Evolutionary conservation across 2,888 invertebrate species (phyloP).

Genomic region (Lepidonotus clava): DNA sequence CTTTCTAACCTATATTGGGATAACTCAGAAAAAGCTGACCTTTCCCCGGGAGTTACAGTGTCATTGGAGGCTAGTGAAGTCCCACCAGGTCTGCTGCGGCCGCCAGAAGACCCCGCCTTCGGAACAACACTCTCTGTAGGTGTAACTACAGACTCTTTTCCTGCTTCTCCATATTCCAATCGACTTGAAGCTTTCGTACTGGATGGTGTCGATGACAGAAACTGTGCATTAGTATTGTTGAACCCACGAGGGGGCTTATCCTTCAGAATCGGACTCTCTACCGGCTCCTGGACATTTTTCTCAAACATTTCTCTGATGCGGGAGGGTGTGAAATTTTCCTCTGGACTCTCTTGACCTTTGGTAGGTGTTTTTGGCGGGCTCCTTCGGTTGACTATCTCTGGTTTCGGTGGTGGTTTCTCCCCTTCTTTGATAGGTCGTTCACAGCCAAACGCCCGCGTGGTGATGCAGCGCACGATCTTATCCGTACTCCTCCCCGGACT

Average conservation of each 20-base stretch:
- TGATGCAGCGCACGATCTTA: slow-evolving; percentile 36
- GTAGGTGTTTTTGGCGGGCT: neutral
- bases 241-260: slow-evolving; percentile 25
- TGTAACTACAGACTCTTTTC: neutral
- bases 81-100: too few relatives aligned
- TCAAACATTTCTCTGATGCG: slow-evolving; percentile 20
- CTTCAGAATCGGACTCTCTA: neutral
- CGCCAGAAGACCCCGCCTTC: too few relatives aligned
- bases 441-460: slow-evolving; percentile 40
- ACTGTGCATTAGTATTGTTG: neutral
- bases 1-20: slow-evolving; percentile 9
- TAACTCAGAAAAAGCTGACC: neutral
- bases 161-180: neutral
- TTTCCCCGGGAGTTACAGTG: neutral
- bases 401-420: too few relatives aligned
- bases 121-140: neutral
- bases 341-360: neutral
- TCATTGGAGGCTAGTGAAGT: too few relatives aligned
- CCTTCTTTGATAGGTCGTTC: slow-evolving; percentile 16
- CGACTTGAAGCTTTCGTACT: neutral
- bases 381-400: too few relatives aligned
- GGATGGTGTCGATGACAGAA: slow-evolving; percentile 19
- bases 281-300: neutral
- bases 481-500: slow-evolving; percentile 8
- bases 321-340: slow-evolving; percentile 4